phyloP scores from a whole-genome alignment of 2,113 vertebrate genomes.

The Tachysurus fulvidraco region DNA sequence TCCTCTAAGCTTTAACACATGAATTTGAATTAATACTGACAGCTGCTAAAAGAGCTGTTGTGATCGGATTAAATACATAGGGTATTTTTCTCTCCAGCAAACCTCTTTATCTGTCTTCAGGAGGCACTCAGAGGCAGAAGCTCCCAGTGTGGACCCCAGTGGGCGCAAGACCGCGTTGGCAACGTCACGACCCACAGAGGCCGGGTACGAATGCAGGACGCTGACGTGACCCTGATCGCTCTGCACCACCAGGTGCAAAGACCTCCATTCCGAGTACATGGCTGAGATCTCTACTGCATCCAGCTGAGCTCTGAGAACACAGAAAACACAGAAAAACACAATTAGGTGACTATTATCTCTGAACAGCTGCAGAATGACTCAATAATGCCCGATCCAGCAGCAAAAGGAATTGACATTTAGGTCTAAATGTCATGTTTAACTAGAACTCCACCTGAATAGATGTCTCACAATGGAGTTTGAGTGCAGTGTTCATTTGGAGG shows the following conservation, averaged over 20 bases:
- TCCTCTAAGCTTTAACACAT: neutral
- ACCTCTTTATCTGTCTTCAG: conserved; percentile 93
- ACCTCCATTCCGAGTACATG: conserved; percentile 62
- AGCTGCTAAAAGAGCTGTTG: neutral
- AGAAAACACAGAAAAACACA: neutral
- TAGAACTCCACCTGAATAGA: neutral
- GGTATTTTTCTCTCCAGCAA: conserved; percentile 49
- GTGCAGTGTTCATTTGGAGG: neutral
- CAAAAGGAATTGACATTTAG: neutral
- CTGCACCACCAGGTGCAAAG: conserved; percentile 69
- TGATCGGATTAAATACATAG: neutral
- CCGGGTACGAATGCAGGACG: conserved; percentile 87
- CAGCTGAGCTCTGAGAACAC: conserved; percentile 22
- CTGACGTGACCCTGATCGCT: conserved; percentile 86
- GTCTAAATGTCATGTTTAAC: neutral
- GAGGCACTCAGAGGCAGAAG: conserved; percentile 72
- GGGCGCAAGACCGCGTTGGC: conserved; percentile 87
- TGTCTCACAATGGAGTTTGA: neutral
- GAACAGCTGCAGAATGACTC: neutral
- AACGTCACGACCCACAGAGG: conserved; percentile 85
- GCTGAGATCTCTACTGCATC: conserved; percentile 45
- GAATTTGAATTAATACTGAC: neutral
- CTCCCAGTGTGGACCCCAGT: conserved; percentile 79
- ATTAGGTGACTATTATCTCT: neutral
- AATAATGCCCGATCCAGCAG: neutral